Conservation (phyloP, 2,888 invertebrate genomes). For the Protonemura montana region DNA sequence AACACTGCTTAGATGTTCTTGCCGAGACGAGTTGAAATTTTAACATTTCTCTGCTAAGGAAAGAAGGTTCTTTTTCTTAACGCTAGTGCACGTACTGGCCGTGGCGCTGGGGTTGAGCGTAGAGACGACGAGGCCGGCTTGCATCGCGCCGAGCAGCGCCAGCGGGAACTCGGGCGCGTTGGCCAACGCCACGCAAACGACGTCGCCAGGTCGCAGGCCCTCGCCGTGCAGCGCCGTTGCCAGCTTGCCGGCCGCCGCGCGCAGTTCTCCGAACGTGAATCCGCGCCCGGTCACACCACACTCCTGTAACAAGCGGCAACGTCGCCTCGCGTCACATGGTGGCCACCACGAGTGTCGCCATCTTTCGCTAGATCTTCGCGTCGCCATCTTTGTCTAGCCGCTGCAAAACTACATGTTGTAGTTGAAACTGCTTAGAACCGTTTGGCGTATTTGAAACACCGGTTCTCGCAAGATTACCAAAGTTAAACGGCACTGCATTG, state of each 20-base stretch:
- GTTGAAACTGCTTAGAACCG: too few species aligned
- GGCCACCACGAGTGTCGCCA: too few species aligned
- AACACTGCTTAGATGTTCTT: too few species aligned
- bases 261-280: conserved; percentile 55
- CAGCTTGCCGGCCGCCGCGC: conserved; percentile 52
- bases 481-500: background rate
- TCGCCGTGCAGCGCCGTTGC: conserved; percentile 54
- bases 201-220: conserved; percentile 55
- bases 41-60: too few species aligned
- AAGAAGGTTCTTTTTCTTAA: too few species aligned
- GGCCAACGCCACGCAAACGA: conserved; percentile 55
- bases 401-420: too few species aligned
- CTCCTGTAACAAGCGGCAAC: conserved; percentile 50
- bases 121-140: conserved; percentile 53
- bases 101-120: conserved; percentile 51
- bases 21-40: too few species aligned
- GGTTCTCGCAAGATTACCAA: background rate
- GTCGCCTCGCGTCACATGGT: background rate
- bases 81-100: conserved; percentile 48
- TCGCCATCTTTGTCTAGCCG: too few species aligned
- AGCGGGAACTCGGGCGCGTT: conserved; percentile 56
- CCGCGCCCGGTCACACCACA: conserved; percentile 54
- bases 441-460: background rate
- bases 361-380: too few species aligned
- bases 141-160: conserved; percentile 52